These are phyloP conservation scores for Enteromius thamalakanensis DNA, from an alignment of 2,797 vertebrate genomes.

Conservation along the genomic window DNA sequence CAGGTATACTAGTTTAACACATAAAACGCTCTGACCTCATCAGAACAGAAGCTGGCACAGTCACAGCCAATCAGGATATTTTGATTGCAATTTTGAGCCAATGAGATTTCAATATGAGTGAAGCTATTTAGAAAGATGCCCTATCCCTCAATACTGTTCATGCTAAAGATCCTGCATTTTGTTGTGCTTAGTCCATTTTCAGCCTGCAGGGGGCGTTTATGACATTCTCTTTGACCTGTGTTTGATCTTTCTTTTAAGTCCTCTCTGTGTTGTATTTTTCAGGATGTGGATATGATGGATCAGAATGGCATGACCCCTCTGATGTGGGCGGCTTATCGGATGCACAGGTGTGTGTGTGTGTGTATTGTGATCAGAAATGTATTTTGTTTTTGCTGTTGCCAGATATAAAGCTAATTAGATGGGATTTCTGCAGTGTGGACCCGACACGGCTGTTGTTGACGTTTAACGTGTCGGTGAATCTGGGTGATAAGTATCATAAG, in stretches of 20 bases:
- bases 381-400: not conserved
- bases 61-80: not conserved
- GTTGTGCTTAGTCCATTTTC: not conserved
- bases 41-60: not conserved
- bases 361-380: not conserved
- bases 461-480: constrained; percentile 97
- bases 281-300: constrained; percentile 99
- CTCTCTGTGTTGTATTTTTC: not conserved
- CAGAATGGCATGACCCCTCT: constrained; percentile 99
- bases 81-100: not conserved
- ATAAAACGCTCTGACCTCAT: too few species aligned
- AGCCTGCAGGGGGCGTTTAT: constrained; percentile 29
- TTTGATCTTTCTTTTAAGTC: not conserved
- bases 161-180: not conserved
- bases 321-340: constrained; percentile 99
- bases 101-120: not conserved
- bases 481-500: constrained; percentile 99
- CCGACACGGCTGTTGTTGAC: constrained; percentile 95
- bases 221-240: not conserved
- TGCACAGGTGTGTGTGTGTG: constrained; percentile 86
- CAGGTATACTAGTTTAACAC: constrained; percentile 78
- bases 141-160: not conserved
- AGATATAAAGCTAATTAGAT: not conserved
- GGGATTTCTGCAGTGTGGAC: constrained; percentile 84
- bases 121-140: not conserved